These are phyloP conservation scores for Amblyraja radiata DNA, from an alignment of 2,797 vertebrate genomes.

Conservation along the genomic window DNA sequence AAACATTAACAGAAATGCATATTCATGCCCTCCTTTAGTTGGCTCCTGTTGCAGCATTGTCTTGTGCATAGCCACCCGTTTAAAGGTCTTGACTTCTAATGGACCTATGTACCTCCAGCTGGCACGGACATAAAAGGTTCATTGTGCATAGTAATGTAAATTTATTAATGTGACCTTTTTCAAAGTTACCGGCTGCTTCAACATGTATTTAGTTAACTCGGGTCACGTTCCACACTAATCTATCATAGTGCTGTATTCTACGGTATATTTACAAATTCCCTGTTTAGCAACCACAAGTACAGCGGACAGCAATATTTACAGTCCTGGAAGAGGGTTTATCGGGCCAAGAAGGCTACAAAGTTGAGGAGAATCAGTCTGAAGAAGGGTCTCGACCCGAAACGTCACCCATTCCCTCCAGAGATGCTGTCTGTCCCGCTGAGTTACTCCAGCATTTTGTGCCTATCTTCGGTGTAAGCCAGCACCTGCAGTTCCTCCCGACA, in stretches of 20 bases:
- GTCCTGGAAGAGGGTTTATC: not conserved
- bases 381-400: no score
- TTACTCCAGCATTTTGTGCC: no score
- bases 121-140: not conserved
- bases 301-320: not conserved
- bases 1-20: constrained; percentile 10
- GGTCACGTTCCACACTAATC: not conserved
- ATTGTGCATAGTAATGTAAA: constrained; percentile 18
- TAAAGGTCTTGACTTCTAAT: constrained; percentile 27
- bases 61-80: not conserved
- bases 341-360: not conserved
- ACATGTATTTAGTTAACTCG: not conserved
- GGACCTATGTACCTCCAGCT: not conserved
- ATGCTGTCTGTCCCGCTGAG: no score
- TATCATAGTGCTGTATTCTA: not conserved
- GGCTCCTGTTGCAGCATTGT: not conserved
- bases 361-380: not conserved
- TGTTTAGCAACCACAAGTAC: not conserved
- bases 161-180: constrained; percentile 18
- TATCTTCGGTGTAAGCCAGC: no score
- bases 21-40: not conserved
- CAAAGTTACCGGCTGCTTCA: not conserved
- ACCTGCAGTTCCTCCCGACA: no score
- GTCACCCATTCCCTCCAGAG: no score
- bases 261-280: not conserved